Percentiles rank a stretch among this genome's conserved stretches.
Evolutionary conservation across 2,113 vertebrate species (phyloP).

Genomic region (Hippopotamus amphibius): DNA sequence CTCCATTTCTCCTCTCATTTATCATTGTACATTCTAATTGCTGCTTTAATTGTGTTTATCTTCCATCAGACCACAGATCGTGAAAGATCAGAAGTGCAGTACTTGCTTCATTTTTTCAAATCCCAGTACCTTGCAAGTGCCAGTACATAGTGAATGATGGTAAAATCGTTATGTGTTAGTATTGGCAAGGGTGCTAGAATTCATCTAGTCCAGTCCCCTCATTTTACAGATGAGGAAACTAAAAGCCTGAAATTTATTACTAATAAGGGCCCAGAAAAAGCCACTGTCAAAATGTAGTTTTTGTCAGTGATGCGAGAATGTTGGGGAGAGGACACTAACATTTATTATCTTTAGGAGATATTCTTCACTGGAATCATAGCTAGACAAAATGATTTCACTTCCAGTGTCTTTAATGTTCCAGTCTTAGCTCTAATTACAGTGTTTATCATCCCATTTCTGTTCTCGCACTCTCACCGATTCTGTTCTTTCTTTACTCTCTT

Average conservation of each 20-base stretch:
- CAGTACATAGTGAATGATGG: background rate
- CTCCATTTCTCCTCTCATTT: background rate
- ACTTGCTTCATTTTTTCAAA: background rate
- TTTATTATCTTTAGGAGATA: background rate
- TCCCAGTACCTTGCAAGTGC: background rate
- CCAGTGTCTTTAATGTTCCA: slow-evolving; percentile 4
- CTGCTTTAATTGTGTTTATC: background rate
- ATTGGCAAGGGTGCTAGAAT: background rate
- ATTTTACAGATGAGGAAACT: background rate
- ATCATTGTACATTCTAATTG: slow-evolving; percentile 18
- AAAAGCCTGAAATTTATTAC: background rate
- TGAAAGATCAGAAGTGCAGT: background rate
- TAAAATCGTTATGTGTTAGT: slow-evolving; percentile 9
- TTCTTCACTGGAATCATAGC: background rate
- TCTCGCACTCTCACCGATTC: background rate
- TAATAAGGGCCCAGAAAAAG: background rate
- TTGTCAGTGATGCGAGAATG: background rate
- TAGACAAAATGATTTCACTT: background rate
- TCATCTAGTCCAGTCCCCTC: background rate
- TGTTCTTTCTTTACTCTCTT: background rate
- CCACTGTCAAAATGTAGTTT: background rate
- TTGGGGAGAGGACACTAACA: background rate
- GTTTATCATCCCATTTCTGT: background rate
- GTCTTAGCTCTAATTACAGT: background rate
- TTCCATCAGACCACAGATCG: background rate